Evolutionary conservation across 2,113 vertebrate genomes (phyloP), one percentile per base, ranked within the genome.

Genomic region (Datnioides undecimradiatus): DNA sequence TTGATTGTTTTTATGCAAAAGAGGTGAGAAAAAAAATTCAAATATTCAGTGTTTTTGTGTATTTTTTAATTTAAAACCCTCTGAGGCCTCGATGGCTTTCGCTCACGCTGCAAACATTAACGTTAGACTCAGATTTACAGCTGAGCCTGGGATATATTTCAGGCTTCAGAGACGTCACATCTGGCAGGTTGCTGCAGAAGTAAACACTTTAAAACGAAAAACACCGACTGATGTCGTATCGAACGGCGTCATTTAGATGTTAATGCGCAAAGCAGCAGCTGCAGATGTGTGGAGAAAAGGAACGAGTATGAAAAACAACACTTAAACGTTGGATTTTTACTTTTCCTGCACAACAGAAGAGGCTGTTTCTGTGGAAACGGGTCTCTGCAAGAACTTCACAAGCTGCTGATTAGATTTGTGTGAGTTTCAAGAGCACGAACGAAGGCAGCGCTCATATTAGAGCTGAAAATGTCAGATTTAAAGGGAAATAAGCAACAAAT

Each of bases 191-290:
- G 65, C 29, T 48, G 25, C 45, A 71, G 34, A 58, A 25, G n/a
- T 54, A 21, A 64, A 51, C 36, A 0, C 29, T 27, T 73, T 1
- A 19, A 29, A 48, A 29, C 43, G n/a, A 79, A 38, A 49, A 34
- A 64, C 69, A 21, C 6, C 33, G 19, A 66, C 23, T 17, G 23
- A 52, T 17, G n/a, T n/a, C n/a, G n/a, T 43, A 8, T 11, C 5
- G 14, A 58, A 8, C 19, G 2, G 1, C 13, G 23, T 19, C 29
- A 17, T 43, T 67, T 76, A 59, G 17, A 43, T 49, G 31, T 52
- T 70, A 46, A 60, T 51, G 29, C 31, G 54, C 34, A 51, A 14
- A 60, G 8, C 4, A 40, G 54, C 25, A 48, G 71, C 59, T 71
- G 65, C 70, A 31, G 23, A 16, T 48, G 5, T 68, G n/a, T n/a